phyloP scores from a whole-genome alignment of 1,140 invertebrate genomes.

The Drosophila obscura region DNA sequence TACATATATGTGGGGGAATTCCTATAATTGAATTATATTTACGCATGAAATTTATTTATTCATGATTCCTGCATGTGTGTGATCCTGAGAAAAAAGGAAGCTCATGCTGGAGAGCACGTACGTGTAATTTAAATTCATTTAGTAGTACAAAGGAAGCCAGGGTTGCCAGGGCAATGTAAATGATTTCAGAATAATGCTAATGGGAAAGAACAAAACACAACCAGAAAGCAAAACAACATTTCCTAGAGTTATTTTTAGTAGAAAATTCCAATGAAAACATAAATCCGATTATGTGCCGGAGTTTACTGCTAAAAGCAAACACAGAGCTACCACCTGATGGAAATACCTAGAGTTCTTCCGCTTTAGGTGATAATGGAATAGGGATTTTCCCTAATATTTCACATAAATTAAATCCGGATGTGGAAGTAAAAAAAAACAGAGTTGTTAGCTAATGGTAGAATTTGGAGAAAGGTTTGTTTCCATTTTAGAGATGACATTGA shows the following conservation, averaged over 20 bases:
- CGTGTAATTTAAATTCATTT: conserved; percentile 76
- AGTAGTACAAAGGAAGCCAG: conserved; percentile 35
- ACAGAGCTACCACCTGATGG: conserved; percentile 8
- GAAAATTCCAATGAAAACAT: neutral
- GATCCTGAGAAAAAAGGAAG: conserved; percentile 29
- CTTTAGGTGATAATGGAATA: no score
- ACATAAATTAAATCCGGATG: no score
- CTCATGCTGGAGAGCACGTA: conserved; percentile 41
- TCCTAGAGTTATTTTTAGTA: neutral
- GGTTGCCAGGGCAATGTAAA: conserved; percentile 44
- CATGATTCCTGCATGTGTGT: conserved; percentile 48
- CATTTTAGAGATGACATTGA: conserved; percentile 18
- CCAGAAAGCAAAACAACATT: conserved; percentile 12
- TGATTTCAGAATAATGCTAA: neutral
- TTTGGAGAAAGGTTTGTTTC: neutral
- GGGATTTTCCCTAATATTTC: no score
- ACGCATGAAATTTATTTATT: conserved; percentile 80
- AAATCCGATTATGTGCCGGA: conserved; percentile 32
- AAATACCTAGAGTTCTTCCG: neutral
- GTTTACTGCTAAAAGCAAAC: no score
- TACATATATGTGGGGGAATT: conserved; percentile 5
- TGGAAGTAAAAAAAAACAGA: no score
- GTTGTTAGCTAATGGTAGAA: no score
- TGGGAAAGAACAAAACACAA: neutral
- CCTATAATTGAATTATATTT: conserved; percentile 75